Evolutionary conservation across 1,140 invertebrate genomes (phyloP).

Genomic region (Bombus soroeensis): DNA sequence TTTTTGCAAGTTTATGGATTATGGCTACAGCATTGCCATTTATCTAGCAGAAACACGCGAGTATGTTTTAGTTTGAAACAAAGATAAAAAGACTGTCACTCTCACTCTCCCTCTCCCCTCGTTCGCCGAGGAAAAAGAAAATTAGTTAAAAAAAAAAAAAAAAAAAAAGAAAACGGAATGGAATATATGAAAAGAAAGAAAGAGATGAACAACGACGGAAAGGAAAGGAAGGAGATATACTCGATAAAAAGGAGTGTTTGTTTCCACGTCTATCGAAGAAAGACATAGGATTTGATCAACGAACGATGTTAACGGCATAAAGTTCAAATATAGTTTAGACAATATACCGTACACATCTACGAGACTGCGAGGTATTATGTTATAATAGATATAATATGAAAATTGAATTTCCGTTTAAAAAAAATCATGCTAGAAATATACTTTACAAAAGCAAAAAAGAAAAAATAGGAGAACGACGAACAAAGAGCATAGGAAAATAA

Average conservation of each 20-base stretch:
- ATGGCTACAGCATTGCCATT: neutral
- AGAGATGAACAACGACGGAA: neutral
- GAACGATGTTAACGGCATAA: neutral
- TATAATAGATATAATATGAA: no score
- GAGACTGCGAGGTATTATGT: neutral
- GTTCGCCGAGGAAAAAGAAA: neutral
- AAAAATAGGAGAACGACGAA: neutral
- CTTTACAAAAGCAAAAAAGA: conserved; percentile 17
- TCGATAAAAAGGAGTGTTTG: neutral
- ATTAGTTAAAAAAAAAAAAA: neutral
- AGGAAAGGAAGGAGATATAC: neutral
- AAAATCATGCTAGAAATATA: conserved; percentile 8
- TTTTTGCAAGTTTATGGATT: neutral
- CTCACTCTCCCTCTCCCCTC: neutral
- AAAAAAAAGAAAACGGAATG: neutral
- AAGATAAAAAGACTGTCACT: neutral
- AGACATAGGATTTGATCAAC: no score
- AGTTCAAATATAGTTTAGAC: neutral
- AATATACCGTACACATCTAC: neutral
- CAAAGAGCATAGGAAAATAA: conserved; percentile 31
- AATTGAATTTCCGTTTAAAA: neutral
- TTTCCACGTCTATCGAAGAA: neutral
- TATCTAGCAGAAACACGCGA: neutral
- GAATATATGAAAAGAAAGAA: conserved; percentile 13
- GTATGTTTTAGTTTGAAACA: neutral